phyloP scores from a whole-genome alignment of 1,140 invertebrate genomes.

The Anastrepha ludens region DNA sequence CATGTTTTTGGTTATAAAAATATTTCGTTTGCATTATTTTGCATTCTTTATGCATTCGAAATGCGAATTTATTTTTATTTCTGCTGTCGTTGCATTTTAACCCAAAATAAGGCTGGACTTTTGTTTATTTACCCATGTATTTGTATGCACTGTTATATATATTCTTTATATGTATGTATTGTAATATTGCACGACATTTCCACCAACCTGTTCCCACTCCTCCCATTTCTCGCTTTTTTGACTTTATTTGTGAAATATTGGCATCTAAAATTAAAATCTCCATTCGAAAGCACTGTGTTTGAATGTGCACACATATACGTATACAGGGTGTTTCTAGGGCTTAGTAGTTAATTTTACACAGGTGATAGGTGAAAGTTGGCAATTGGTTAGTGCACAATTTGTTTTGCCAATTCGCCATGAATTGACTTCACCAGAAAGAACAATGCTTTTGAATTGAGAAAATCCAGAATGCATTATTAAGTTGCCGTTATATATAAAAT shows the following conservation, averaged over 20 bases:
- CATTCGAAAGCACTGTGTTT: not conserved
- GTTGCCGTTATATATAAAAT: too few species aligned
- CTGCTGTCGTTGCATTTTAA: not conserved
- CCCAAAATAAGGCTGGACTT: not conserved
- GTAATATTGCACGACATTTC: not conserved
- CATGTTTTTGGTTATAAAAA: not conserved
- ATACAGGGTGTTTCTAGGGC: too few species aligned
- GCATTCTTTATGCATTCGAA: not conserved
- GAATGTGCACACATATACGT: too few species aligned
- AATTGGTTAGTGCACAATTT: too few species aligned
- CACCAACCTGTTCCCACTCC: not conserved
- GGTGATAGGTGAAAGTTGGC: too few species aligned
- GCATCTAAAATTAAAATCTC: slow-evolving; percentile 44
- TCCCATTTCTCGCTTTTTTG: not conserved
- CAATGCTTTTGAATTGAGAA: too few species aligned
- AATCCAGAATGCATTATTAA: too few species aligned
- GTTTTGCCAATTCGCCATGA: too few species aligned
- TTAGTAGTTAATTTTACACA: too few species aligned
- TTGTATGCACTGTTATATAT: not conserved
- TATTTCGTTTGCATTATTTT: not conserved
- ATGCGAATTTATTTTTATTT: not conserved
- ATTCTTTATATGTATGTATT: not conserved
- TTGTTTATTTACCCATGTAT: not conserved
- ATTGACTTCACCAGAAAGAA: too few species aligned
- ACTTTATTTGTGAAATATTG: slow-evolving; percentile 6